These are phyloP conservation scores for Selenia dentaria DNA, from an alignment of 2,888 invertebrate species.

Conservation along the genomic window DNA sequence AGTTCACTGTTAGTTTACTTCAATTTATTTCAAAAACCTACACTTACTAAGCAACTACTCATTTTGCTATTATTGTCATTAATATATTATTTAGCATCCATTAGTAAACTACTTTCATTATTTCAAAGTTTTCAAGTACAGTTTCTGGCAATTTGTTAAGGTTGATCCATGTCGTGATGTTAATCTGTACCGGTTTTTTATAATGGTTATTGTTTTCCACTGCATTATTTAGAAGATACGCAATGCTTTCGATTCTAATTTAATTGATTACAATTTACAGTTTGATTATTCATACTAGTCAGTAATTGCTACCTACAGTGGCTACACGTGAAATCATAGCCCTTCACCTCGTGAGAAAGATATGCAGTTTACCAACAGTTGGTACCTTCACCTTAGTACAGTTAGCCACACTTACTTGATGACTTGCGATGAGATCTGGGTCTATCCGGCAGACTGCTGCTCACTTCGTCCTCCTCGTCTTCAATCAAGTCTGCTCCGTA, in stretches of 20 bases:
- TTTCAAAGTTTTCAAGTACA: no score
- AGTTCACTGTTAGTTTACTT: conserved; percentile 17
- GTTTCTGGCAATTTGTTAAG: conserved; percentile 10
- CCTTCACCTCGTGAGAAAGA: conserved; percentile 32
- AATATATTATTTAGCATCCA: conserved; percentile 20
- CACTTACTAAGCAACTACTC: conserved; percentile 15
- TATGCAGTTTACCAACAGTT: conserved; percentile 10
- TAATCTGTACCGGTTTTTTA: conserved; percentile 16
- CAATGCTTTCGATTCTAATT: conserved; percentile 14
- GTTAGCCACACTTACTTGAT: conserved; percentile 79
- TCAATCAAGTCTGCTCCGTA: conserved; percentile 82
- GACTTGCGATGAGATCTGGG: conserved; percentile 79
- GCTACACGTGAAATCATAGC: conserved; percentile 23
- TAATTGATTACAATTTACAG: conserved; percentile 14
- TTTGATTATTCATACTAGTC: conserved; percentile 15
- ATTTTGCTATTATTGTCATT: conserved; percentile 24
- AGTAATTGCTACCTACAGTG: conserved; percentile 22
- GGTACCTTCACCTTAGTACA: conserved; percentile 28
- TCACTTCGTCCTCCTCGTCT: conserved; percentile 83
- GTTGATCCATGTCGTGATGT: conserved; percentile 23
- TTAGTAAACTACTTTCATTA: no score
- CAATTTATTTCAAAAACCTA: conserved; percentile 15
- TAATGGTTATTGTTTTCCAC: conserved; percentile 20
- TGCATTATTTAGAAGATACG: conserved; percentile 9
- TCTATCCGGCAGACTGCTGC: conserved; percentile 74